phyloP scores from a whole-genome alignment of 1,140 invertebrate genomes.

The Neuroterus valhalla region DNA sequence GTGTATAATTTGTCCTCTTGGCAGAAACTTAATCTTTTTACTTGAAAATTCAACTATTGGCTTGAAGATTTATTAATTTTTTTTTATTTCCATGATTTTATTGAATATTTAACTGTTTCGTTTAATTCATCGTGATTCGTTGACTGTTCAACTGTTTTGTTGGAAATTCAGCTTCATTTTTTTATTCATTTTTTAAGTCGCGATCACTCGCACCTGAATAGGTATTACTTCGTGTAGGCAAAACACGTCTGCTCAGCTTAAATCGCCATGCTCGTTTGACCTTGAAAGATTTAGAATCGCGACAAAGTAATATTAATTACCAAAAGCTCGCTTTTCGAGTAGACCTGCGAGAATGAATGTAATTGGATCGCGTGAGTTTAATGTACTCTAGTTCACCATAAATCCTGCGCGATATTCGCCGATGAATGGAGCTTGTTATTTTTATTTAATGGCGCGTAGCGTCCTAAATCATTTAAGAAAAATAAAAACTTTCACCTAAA shows the following conservation, averaged over 20 bases:
- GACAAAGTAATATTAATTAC: conserved; percentile 28
- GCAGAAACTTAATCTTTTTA: no score
- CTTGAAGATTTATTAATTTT: no score
- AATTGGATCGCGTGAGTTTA: conserved; percentile 30
- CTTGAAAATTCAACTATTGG: no score
- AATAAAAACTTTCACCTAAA: neutral
- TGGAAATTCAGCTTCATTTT: no score
- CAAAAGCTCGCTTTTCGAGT: conserved; percentile 18
- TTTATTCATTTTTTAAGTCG: neutral
- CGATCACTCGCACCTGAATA: conserved; percentile 18
- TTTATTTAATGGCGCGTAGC: conserved; percentile 25
- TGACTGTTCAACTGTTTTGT: no score
- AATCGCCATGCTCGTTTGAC: no score
- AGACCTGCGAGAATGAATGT: neutral
- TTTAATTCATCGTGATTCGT: no score
- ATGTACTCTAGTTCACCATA: conserved; percentile 19
- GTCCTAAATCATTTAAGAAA: conserved; percentile 26
- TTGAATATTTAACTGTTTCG: no score
- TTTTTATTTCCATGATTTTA: no score
- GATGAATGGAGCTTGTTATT: conserved; percentile 30
- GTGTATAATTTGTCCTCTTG: no score
- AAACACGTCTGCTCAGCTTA: neutral
- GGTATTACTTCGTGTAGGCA: neutral
- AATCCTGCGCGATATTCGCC: conserved; percentile 19
- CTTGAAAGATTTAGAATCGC: conserved; percentile 1